Conservation (phyloP, 2,113 vertebrate genomes). For the Emberiza fucata region DNA sequence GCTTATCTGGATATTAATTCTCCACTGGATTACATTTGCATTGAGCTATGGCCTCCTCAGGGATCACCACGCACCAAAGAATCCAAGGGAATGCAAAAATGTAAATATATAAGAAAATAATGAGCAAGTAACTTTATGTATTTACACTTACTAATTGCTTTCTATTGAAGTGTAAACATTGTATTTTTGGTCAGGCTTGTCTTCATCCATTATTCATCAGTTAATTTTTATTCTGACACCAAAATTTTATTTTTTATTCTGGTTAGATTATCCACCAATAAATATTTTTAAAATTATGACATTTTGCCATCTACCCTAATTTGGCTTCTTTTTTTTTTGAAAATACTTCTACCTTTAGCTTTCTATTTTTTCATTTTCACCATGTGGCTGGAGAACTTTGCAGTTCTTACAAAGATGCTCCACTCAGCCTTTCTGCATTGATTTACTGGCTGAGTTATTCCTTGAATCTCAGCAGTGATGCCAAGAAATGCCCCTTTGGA, state of each 20-base stretch:
- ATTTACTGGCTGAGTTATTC: neutral
- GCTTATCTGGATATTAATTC: neutral
- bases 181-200: neutral
- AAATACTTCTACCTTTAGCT: neutral
- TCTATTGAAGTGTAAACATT: neutral
- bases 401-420: neutral
- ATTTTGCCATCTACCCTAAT: neutral
- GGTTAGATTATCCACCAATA: neutral
- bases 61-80: neutral
- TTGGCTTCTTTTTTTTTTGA: neutral
- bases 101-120: neutral
- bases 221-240: neutral
- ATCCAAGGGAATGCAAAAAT: constrained; percentile 12
- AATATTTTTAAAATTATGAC: neutral
- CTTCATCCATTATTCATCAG: neutral
- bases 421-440: neutral
- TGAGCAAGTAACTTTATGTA: neutral
- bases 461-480: neutral
- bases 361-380: neutral
- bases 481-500: neutral
- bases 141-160: neutral
- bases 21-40: neutral
- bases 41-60: constrained; percentile 1
- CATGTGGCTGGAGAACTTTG: neutral
- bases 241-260: neutral